Percentiles rank a stretch among this genome's conserved stretches.
Evolutionary conservation across 1,140 invertebrate species (phyloP).

Genomic region (Cherax quadricarinatus): DNA sequence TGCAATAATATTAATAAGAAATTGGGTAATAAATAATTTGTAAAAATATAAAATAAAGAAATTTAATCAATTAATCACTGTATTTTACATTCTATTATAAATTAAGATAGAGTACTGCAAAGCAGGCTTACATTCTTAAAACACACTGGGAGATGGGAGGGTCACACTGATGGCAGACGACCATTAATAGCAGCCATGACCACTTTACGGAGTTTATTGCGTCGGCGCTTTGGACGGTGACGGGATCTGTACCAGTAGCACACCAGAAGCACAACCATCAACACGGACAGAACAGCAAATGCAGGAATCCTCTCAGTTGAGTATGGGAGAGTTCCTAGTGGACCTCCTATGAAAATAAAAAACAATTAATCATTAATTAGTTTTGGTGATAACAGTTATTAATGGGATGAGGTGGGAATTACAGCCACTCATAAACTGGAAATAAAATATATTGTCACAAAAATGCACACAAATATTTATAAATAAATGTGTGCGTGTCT

Average conservation of each 20-base stretch:
- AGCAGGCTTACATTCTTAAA: not conserved
- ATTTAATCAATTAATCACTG: not conserved
- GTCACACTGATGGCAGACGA: conserved; percentile 65
- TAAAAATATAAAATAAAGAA: conserved; percentile 14
- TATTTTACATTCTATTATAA: conserved; percentile 33
- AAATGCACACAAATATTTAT: too few species aligned
- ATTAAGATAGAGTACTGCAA: not conserved
- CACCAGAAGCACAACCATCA: conserved; percentile 58
- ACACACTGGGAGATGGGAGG: not conserved
- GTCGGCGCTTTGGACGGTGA: conserved; percentile 63
- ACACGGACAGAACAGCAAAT: conserved; percentile 51
- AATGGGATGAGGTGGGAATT: too few species aligned
- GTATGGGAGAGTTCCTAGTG: conserved; percentile 14
- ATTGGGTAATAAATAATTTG: not conserved
- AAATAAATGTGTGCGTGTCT: too few species aligned
- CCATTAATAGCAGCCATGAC: conserved; percentile 66
- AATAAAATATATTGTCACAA: too few species aligned
- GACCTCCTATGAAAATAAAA: conserved; percentile 36
- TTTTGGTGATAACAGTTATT: too few species aligned
- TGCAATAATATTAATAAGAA: not conserved
- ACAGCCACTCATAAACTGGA: too few species aligned
- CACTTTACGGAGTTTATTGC: conserved; percentile 66
- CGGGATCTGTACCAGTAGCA: conserved; percentile 68
- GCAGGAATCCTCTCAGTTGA: conserved; percentile 44
- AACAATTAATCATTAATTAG: not conserved